Conservation (phyloP, 2,797 vertebrate genomes). For the Danio jaintianensis region DNA sequence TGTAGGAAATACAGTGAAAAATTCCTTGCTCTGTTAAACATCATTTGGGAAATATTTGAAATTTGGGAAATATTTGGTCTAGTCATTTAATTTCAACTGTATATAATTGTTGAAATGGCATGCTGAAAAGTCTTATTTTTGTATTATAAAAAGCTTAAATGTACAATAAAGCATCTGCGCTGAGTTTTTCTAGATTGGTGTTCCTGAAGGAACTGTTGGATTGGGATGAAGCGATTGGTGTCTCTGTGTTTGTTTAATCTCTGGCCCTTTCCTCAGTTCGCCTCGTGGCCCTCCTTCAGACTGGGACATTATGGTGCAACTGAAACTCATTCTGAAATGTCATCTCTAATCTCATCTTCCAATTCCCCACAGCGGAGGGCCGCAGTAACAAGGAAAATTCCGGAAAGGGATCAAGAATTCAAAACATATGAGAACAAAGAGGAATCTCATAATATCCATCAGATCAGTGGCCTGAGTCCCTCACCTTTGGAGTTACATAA, state of each 20-base stretch:
- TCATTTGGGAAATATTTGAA: too few relatives aligned
- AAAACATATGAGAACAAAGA: slow-evolving; percentile 55
- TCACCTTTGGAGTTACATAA: slow-evolving; percentile 61
- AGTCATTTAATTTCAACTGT: too few relatives aligned
- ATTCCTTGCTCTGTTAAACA: too few relatives aligned
- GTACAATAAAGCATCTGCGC: neutral
- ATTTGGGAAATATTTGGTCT: too few relatives aligned
- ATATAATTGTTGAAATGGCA: neutral
- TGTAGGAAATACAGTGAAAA: too few relatives aligned
- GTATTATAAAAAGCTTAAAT: neutral
- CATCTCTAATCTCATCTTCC: slow-evolving; percentile 35
- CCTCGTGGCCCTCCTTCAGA: slow-evolving; percentile 9
- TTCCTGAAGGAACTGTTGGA: neutral
- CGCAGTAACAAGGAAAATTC: slow-evolving; percentile 51
- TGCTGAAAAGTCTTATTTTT: neutral
- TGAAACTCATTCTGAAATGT: slow-evolving; percentile 37
- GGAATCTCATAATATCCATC: slow-evolving; percentile 35
- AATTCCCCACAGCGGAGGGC: slow-evolving; percentile 36
- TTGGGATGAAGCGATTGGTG: neutral
- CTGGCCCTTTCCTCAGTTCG: neutral
- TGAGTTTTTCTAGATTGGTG: neutral
- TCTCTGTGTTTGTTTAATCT: slow-evolving; percentile 11
- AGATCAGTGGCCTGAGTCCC: slow-evolving; percentile 15
- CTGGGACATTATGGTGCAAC: slow-evolving; percentile 16
- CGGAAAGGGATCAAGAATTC: slow-evolving; percentile 57